phyloP scores from a whole-genome alignment of 1,140 invertebrate genomes.

The Popillia japonica region DNA sequence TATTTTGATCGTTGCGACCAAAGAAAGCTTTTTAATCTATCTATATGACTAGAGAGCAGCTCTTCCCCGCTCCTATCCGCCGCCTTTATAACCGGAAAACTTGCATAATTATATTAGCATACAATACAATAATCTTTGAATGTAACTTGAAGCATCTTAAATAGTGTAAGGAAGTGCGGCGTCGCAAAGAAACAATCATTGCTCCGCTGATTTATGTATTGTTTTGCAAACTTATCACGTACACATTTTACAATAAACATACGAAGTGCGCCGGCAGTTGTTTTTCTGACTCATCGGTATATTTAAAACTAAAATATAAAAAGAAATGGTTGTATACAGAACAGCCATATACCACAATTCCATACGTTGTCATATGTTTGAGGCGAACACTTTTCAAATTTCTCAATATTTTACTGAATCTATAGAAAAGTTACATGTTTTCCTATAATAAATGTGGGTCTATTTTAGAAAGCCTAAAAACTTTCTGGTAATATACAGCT shows the following conservation, averaged over 20 bases:
- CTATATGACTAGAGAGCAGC: neutral
- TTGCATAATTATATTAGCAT: neutral
- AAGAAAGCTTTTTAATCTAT: too few species aligned
- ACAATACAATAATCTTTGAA: neutral
- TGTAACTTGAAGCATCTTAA: neutral
- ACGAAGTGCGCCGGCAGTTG: neutral
- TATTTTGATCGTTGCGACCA: too few species aligned
- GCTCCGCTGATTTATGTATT: neutral
- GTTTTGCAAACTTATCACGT: neutral
- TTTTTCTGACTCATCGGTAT: neutral
- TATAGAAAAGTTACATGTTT: too few species aligned
- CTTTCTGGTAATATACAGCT: too few species aligned
- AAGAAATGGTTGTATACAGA: neutral
- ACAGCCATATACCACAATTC: neutral
- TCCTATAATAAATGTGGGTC: too few species aligned
- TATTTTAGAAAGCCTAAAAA: too few species aligned
- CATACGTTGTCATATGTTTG: too few species aligned
- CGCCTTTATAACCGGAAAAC: neutral
- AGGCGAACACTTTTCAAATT: too few species aligned
- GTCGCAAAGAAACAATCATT: neutral
- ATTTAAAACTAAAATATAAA: neutral
- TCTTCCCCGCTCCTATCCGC: neutral
- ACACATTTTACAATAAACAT: neutral
- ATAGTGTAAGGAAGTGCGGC: neutral
- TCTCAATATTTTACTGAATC: too few species aligned